These are phyloP conservation scores for Pectinophora gossypiella DNA, from an alignment of 1,140 invertebrate genomes.

Conservation along the genomic window DNA sequence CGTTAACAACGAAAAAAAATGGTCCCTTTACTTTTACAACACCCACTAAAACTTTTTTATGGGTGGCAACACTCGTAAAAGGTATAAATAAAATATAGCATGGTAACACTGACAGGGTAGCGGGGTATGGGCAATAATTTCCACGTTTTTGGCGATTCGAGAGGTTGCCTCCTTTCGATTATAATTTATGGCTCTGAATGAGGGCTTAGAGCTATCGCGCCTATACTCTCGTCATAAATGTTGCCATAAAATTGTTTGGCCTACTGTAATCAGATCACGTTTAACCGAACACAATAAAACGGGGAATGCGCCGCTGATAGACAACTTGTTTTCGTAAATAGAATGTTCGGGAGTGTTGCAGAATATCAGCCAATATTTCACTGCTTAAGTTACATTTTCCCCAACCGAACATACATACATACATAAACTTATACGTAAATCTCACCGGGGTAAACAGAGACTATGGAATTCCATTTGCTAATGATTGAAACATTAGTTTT, in stretches of 20 bases:
- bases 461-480: no score
- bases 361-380: no score
- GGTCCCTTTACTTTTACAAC: conserved; percentile 52
- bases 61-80: conserved; percentile 65
- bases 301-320: background rate
- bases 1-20: conserved; percentile 44
- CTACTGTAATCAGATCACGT: conserved; percentile 3
- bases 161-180: conserved; percentile 46
- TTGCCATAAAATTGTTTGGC: conserved; percentile 63
- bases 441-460: no score
- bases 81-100: conserved; percentile 67
- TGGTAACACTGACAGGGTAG: conserved; percentile 49
- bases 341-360: no score
- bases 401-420: no score
- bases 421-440: no score
- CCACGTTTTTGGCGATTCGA: conserved; percentile 59
- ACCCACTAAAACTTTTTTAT: conserved; percentile 69
- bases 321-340: no score
- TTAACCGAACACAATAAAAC: background rate
- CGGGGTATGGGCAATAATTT: conserved; percentile 58
- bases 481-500: no score
- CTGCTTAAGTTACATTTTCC: no score
- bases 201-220: conserved; percentile 24
- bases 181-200: conserved; percentile 61
- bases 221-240: conserved; percentile 57